Conservation (phyloP, 2,113 vertebrate genomes). For the Balaeniceps rex region DNA sequence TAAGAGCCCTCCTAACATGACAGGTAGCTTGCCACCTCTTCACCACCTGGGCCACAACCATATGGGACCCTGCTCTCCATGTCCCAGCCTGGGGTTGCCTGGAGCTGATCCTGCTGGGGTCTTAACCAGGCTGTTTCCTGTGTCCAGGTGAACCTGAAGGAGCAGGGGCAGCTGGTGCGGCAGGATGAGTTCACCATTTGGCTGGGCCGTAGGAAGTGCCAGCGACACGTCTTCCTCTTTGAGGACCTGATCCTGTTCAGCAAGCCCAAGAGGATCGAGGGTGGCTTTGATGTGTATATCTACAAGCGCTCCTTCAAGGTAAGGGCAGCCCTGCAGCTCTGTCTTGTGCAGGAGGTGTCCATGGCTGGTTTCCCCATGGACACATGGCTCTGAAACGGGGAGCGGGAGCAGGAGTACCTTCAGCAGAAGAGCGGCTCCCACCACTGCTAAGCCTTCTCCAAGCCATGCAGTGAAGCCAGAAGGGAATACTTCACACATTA, state of each 20-base stretch:
- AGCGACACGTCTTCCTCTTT: slow-evolving; percentile 85
- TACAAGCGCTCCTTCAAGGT: slow-evolving; percentile 90
- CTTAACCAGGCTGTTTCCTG: background rate
- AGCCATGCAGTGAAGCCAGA: background rate
- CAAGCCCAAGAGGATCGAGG: slow-evolving; percentile 82
- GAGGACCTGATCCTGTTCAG: slow-evolving; percentile 88
- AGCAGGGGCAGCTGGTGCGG: slow-evolving; percentile 85
- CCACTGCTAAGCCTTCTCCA: background rate
- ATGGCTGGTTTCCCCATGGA: background rate
- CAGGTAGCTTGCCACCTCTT: background rate
- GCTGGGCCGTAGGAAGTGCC: slow-evolving; percentile 79
- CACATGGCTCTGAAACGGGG: background rate
- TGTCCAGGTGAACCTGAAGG: slow-evolving; percentile 85
- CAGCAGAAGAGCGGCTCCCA: background rate
- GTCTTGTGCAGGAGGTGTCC: background rate
- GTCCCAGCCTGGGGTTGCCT: background rate
- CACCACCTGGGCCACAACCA: background rate
- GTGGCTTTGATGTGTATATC: slow-evolving; percentile 79
- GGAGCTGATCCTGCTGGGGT: background rate
- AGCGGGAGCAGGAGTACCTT: background rate
- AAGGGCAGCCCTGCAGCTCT: background rate
- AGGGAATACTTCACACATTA: background rate
- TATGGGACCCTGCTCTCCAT: background rate
- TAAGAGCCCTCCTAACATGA: background rate
- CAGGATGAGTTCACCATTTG: slow-evolving; percentile 85